These are phyloP conservation scores for Pangasius sanitwongsei DNA, from an alignment of 2,797 vertebrate species.

Conservation along the genomic window DNA sequence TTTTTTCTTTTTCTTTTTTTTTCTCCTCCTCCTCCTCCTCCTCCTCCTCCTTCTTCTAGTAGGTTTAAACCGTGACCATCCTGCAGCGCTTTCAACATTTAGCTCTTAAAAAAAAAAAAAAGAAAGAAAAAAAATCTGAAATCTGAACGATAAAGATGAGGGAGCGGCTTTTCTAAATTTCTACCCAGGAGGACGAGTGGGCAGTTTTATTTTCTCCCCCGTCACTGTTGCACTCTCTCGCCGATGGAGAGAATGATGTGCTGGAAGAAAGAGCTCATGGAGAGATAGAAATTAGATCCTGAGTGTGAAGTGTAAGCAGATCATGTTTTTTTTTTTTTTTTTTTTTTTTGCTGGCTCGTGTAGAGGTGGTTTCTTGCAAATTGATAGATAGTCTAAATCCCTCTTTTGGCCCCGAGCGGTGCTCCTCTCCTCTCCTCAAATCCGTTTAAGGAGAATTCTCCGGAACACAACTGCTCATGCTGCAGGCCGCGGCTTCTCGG, in stretches of 20 bases:
- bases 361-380: slow-evolving; percentile 74
- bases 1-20: slow-evolving; percentile 66
- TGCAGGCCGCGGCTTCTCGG: slow-evolving; percentile 41
- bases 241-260: slow-evolving; percentile 22
- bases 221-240: slow-evolving; percentile 74
- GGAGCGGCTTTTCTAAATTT: slow-evolving; percentile 81
- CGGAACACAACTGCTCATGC: slow-evolving; percentile 70
- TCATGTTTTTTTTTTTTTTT: slow-evolving; percentile 65
- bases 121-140: slow-evolving; percentile 72
- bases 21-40: slow-evolving; percentile 59
- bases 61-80: slow-evolving; percentile 95
- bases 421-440: slow-evolving; percentile 69
- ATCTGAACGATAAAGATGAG: slow-evolving; percentile 85
- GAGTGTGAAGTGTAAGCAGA: slow-evolving; percentile 73
- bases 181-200: slow-evolving; percentile 75
- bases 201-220: slow-evolving; percentile 69
- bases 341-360: slow-evolving; percentile 60
- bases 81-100: slow-evolving; percentile 87
- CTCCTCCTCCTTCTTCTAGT: slow-evolving; percentile 76
- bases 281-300: slow-evolving; percentile 47
- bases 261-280: slow-evolving; percentile 26
- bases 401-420: slow-evolving; percentile 63
- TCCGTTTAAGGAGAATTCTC: slow-evolving; percentile 77
- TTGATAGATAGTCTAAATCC: slow-evolving; percentile 79
- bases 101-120: slow-evolving; percentile 75